Evolutionary conservation across 2,888 invertebrate species (phyloP), one percentile per base, ranked within the genome.

Genomic region (Druceiella hillmani): DNA sequence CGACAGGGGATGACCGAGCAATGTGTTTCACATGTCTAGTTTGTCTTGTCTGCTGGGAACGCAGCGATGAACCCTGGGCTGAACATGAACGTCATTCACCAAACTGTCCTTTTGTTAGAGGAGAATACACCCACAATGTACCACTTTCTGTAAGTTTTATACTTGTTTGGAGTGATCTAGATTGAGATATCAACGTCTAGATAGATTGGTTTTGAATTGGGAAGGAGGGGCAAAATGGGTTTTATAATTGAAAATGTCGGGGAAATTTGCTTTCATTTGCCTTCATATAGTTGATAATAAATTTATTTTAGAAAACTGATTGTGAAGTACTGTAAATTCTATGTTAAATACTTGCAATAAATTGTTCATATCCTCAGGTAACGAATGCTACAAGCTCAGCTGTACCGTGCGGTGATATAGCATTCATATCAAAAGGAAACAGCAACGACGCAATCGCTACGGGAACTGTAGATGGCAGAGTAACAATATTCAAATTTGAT

Each of bases 21-120:
- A 88, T 94, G 88, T 95, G 95, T 60, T 95, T 95, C 64, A 91
- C 90, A 0, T 95, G 95, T 62, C 87, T 84, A 54, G 91, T 94
- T 6, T 95, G 94, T 58, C 76, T 95, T 14, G 93, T 95, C 4
- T 91, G 89, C 66, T 95, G 95, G 95, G 95, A 95, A 66, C 87
- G 92, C 54, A 89, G 90, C 0, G 94, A 95, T 64, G 94, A 95
- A 58, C 95, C 95, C 2, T 94, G 94, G 93, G 92, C 92, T 48
- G 94, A 95, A 60, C 94, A 95, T 58, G 94, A 93, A 64, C 75
- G 94, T 3, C 94, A 95, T 60, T 92, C 93, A 3, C 90, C 94
- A 9, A 82, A 81, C 52, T 95, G 95, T 58, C 91, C 93, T 1
- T 93, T 93, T 62, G 91, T 95, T 2, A 82, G 90, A 59, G 93